Base-by-base conservation (phyloP, 2,888 invertebrate species). In the Xestia ashworthii region DNA sequence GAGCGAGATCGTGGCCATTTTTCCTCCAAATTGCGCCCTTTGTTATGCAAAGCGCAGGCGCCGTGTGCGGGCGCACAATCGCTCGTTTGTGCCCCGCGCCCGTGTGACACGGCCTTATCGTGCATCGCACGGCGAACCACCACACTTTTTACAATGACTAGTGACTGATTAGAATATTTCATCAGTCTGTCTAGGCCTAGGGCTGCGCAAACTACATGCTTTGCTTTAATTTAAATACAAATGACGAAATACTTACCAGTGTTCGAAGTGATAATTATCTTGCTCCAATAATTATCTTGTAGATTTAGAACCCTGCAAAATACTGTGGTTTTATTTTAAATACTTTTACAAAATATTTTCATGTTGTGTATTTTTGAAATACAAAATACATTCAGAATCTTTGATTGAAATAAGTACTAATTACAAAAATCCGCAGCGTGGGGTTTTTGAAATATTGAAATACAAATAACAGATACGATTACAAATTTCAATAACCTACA, bases 11-110 rank as follows among this genome's bases (percentile, higher is more conserved):
- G 95, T 88, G 92, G 90, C 94, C 95, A 96, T 96, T 96, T 96
- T 95, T 95, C 96, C 92, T 95, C 96, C 96, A 96, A 96, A 96
- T 96, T 96, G 96, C 95, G 93, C 93, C 94, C 95, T 96, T 96
- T 96, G 96, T 96, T 95, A 96, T 96, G 96, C 96, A 96, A 96
- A 96, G 96, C 95, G 95, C 94, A 95, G 90, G 93, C 96, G 94
- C 96, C 94, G 96, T 96, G 96, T 96, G 96, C 96, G 96, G 96
- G 92, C 95, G 84, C 90, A 92, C 94, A 93, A 93, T 93, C 95
- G 94, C 91, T 93, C 93, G 94, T 94, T 93, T 94, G 92, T 93
- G 94, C 91, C 92, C 91, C 90, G 90, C 91, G 90, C 92, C 93
- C 92, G 94, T 94, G 95, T 94, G 94, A 95, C 95, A 92, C 92